These are phyloP conservation scores for Okapia johnstoni DNA, from an alignment of 2,113 vertebrate species.

Conservation along the genomic window DNA sequence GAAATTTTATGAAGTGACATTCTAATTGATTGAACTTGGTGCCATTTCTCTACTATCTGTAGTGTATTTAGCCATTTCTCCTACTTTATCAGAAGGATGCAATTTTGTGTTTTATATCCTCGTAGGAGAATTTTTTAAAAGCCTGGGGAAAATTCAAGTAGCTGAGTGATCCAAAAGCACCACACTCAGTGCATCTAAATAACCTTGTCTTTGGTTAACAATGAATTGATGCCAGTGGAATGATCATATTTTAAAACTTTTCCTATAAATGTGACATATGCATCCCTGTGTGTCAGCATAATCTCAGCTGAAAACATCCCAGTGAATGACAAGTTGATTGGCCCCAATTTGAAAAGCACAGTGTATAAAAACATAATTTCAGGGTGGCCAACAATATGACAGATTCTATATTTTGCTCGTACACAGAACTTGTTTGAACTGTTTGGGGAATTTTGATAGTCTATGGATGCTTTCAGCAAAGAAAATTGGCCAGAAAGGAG, in stretches of 20 bases:
- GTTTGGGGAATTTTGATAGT: conserved; percentile 34
- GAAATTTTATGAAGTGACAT: not conserved
- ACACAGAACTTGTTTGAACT: conserved; percentile 46
- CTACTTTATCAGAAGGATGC: not conserved
- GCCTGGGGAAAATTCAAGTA: conserved; percentile 2
- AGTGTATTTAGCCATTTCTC: not conserved
- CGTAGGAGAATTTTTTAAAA: not conserved
- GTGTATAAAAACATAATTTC: conserved; percentile 67
- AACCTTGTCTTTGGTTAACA: conserved; percentile 21
- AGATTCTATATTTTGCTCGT: conserved; percentile 56
- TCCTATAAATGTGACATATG: conserved; percentile 51
- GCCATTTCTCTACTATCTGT: not conserved
- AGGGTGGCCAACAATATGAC: conserved; percentile 63
- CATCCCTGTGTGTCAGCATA: conserved; percentile 49
- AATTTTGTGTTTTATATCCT: conserved; percentile 1
- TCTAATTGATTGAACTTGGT: not conserved
- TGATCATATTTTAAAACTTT: conserved; percentile 59
- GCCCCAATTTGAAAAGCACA: conserved; percentile 65
- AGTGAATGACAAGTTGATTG: conserved; percentile 70
- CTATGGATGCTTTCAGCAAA: conserved; percentile 5
- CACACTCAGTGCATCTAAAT: conserved; percentile 19
- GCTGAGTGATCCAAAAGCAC: not conserved
- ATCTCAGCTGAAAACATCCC: conserved; percentile 46
- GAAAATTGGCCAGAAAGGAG: conserved; percentile 29
- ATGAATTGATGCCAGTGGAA: not conserved